Conservation (phyloP, 2,113 vertebrate genomes). For the Martes martes region DNA sequence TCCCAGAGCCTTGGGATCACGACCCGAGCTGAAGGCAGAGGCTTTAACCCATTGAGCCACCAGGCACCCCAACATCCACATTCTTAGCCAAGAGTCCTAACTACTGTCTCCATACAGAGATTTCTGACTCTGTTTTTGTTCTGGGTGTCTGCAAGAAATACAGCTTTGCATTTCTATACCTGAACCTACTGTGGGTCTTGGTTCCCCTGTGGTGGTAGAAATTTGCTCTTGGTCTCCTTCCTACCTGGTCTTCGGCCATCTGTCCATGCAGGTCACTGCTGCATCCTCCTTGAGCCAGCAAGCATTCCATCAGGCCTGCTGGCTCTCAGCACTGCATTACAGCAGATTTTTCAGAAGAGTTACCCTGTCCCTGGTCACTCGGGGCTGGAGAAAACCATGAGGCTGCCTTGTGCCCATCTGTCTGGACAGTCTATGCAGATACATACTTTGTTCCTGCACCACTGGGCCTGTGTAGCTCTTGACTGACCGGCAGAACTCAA, state of each 20-base stretch:
- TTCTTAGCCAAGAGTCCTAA: not conserved
- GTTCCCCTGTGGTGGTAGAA: not conserved
- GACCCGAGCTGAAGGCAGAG: not conserved
- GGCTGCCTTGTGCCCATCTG: not conserved
- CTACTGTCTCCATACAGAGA: not conserved
- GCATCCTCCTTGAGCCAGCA: not conserved
- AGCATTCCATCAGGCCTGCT: accelerated
- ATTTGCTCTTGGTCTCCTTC: not conserved
- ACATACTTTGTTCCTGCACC: not conserved
- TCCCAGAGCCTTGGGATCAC: not conserved
- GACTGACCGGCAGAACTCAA: not conserved
- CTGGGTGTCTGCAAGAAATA: not conserved
- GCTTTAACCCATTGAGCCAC: not conserved
- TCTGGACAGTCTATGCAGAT: not conserved
- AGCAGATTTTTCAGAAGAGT: not conserved
- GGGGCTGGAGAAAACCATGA: not conserved
- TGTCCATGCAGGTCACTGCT: not conserved
- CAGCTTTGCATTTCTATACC: not conserved
- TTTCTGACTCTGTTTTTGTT: not conserved
- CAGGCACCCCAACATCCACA: not conserved
- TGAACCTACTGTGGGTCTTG: not conserved
- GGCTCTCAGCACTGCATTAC: not conserved
- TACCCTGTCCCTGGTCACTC: not conserved
- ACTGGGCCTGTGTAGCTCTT: not conserved
- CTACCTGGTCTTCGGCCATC: not conserved